Evolutionary conservation across 2,113 vertebrate species (phyloP).

Genomic region (Leucoraja erinaceus): DNA sequence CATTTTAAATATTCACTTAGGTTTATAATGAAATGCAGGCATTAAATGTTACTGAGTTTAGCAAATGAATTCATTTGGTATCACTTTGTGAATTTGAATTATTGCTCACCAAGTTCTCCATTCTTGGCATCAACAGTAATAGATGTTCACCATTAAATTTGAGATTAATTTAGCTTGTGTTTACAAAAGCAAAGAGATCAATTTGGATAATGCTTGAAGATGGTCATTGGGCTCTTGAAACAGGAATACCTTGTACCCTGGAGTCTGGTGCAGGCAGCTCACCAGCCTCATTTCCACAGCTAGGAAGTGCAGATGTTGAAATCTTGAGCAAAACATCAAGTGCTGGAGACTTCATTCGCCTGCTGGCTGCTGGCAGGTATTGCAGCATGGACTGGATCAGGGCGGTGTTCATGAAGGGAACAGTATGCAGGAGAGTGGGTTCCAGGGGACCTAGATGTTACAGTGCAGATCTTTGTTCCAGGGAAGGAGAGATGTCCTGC

Average conservation of each 20-base stretch:
- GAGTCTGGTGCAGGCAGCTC: not conserved
- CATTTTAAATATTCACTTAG: not conserved
- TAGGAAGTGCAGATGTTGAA: too few relatives aligned
- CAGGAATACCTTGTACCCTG: not conserved
- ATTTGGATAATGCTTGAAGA: not conserved
- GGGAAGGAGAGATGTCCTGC: too few relatives aligned
- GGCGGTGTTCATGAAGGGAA: too few relatives aligned
- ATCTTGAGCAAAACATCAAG: not conserved
- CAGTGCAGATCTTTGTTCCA: too few relatives aligned
- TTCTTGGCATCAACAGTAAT: too few relatives aligned
- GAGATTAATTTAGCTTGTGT: too few relatives aligned
- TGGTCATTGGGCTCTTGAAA: not conserved
- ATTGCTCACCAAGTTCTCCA: not conserved
- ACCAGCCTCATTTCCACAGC: too few relatives aligned
- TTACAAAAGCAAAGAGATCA: too few relatives aligned
- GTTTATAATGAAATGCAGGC: not conserved
- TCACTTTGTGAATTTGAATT: not conserved
- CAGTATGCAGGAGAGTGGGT: too few relatives aligned
- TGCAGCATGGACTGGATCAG: too few relatives aligned
- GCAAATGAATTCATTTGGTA: not conserved
- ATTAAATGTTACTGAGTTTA: not conserved
- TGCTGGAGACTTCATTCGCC: not conserved
- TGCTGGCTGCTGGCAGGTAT: not conserved
- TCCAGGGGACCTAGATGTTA: too few relatives aligned
- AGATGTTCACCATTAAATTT: not conserved